Evolutionary conservation across 1,140 invertebrate genomes (phyloP).

Genomic region (Aricia agestis): DNA sequence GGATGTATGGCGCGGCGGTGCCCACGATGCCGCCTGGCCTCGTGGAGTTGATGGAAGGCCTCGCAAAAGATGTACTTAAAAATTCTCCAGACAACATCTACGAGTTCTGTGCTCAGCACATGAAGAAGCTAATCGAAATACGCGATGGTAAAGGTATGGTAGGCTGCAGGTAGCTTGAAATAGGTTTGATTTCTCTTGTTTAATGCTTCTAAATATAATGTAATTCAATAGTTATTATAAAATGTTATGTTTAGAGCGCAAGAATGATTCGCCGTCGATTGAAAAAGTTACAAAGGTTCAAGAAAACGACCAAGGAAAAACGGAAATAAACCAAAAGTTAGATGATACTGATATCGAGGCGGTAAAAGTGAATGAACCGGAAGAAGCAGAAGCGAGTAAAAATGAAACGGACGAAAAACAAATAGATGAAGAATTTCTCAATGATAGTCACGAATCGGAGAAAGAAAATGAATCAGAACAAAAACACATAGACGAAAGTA

Average conservation of each 20-base stretch:
- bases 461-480: not conserved
- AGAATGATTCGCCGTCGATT: not conserved
- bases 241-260: conserved; percentile 1
- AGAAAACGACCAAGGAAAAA: not conserved
- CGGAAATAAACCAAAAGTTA: not conserved
- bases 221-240: too few species aligned
- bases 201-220: too few species aligned
- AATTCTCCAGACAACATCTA: conserved; percentile 51
- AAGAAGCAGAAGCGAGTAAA: not conserved
- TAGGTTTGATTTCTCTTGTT: too few species aligned
- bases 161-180: too few species aligned
- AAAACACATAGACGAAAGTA: not conserved
- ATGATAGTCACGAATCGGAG: not conserved
- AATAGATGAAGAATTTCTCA: not conserved
- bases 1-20: conserved; percentile 45
- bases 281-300: not conserved
- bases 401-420: not conserved
- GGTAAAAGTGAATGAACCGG: not conserved
- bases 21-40: conserved; percentile 74
- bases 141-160: conserved; percentile 27
- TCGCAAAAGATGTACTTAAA: conserved; percentile 73
- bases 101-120: conserved; percentile 23
- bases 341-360: not conserved
- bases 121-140: conserved; percentile 23
- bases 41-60: conserved; percentile 72